Evolutionary conservation across 1,140 invertebrate genomes (phyloP).

Genomic region (Drosophila subobscura): DNA sequence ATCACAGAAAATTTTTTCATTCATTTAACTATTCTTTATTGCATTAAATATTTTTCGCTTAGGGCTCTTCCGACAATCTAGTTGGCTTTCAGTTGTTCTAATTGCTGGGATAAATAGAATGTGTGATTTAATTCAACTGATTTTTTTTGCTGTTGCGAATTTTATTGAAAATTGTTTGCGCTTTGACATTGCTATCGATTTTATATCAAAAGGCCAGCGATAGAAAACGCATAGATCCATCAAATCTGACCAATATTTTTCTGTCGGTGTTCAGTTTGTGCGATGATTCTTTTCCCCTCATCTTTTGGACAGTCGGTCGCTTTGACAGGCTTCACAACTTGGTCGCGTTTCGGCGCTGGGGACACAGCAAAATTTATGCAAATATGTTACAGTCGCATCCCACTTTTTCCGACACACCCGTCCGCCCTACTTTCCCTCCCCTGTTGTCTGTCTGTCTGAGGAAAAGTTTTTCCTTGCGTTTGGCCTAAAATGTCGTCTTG

Average conservation of each 20-base stretch:
- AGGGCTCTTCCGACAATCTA: not conserved
- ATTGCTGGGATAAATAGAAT: not conserved
- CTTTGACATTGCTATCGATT: no score
- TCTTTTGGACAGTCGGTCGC: not conserved
- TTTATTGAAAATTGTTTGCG: no score
- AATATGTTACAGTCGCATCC: conserved; percentile 58
- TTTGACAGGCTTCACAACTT: conserved; percentile 64
- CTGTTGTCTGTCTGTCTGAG: conserved; percentile 28
- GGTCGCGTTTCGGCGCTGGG: conserved; percentile 34
- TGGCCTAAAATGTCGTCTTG: conserved; percentile 66
- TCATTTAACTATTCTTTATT: no score
- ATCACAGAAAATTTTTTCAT: no score
- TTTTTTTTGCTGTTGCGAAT: no score
- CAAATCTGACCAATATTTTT: no score
- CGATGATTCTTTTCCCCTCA: conserved; percentile 3
- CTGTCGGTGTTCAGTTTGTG: not conserved
- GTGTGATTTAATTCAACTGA: no score
- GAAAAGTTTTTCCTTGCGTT: conserved; percentile 49
- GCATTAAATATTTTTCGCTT: no score
- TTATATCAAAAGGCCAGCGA: no score
- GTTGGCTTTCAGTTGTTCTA: not conserved
- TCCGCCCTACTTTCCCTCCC: not conserved
- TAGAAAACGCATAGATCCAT: no score
- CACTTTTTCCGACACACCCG: conserved; percentile 1
- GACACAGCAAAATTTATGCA: conserved; percentile 56